These are phyloP conservation scores for Drosophila ezoana DNA, from an alignment of 2,888 invertebrate genomes.

Conservation along the genomic window DNA sequence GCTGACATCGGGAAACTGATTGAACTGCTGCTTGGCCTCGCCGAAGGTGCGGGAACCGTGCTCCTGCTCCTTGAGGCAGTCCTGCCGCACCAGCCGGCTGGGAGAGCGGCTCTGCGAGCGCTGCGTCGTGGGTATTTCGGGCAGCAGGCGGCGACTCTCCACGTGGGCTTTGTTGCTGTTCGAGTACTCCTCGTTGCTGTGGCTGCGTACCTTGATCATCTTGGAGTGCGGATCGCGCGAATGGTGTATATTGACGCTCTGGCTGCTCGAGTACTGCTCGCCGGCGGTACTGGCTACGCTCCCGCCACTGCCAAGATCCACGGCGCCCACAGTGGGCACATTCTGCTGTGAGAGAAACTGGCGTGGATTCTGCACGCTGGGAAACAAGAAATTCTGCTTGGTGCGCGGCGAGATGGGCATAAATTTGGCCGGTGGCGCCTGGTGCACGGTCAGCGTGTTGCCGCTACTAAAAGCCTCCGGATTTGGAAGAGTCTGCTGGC, in stretches of 20 bases:
- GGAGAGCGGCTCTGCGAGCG: conserved; percentile 76
- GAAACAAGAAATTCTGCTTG: conserved; percentile 84
- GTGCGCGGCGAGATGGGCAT: conserved; percentile 84
- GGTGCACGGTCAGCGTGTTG: conserved; percentile 82
- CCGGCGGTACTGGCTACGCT: conserved; percentile 63
- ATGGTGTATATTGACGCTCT: conserved; percentile 83
- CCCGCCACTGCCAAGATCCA: conserved; percentile 72
- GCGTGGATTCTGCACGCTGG: conserved; percentile 82
- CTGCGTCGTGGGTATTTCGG: conserved; percentile 82
- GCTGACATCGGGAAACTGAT: conserved; percentile 80
- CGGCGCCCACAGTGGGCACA: conserved; percentile 81
- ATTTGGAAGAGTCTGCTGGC: conserved; percentile 84
- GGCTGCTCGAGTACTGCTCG: conserved; percentile 83
- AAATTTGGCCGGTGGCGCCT: conserved; percentile 80
- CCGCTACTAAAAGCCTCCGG: conserved; percentile 82
- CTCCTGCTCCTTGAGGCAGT: conserved; percentile 83
- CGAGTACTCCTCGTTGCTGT: conserved; percentile 85
- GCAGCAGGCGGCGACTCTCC: conserved; percentile 82
- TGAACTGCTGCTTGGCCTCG: conserved; percentile 83
- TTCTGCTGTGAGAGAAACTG: conserved; percentile 84
- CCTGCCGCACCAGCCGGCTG: conserved; percentile 83
- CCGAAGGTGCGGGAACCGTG: conserved; percentile 81
- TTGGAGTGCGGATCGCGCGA: conserved; percentile 82
- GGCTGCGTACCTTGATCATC: conserved; percentile 85
- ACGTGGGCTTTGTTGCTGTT: conserved; percentile 72